Conservation (phyloP, 1,140 invertebrate species). For the Lycorma delicatula region DNA sequence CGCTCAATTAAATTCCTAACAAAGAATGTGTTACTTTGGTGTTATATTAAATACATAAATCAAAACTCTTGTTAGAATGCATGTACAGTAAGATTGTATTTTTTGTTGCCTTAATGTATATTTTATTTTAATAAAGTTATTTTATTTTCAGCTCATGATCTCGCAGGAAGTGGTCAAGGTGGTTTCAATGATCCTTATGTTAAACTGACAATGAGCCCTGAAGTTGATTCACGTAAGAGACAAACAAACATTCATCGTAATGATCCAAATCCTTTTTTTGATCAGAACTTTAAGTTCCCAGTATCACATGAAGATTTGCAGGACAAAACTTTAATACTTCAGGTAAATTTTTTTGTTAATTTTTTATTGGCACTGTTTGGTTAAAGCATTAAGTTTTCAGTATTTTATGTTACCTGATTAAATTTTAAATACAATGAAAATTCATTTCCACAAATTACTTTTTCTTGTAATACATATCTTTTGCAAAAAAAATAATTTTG, state of each 20-base stretch:
- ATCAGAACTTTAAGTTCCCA: slow-evolving; percentile 79
- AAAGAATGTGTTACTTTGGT: too few relatives aligned
- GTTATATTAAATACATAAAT: too few relatives aligned
- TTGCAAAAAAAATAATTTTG: too few relatives aligned
- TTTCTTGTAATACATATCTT: neutral
- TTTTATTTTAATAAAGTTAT: too few relatives aligned
- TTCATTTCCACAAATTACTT: neutral
- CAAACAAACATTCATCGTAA: slow-evolving; percentile 71
- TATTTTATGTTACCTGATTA: neutral
- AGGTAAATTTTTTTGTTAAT: slow-evolving; percentile 37
- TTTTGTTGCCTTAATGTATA: too few relatives aligned
- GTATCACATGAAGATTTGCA: slow-evolving; percentile 69
- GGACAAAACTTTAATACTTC: slow-evolving; percentile 62
- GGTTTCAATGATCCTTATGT: slow-evolving; percentile 85
- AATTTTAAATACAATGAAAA: neutral
- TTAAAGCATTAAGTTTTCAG: neutral
- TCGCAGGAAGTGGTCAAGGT: slow-evolving; percentile 68
- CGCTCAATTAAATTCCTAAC: too few relatives aligned
- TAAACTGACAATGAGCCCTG: slow-evolving; percentile 60
- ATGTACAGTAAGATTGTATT: too few relatives aligned
- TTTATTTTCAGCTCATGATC: slow-evolving; percentile 60
- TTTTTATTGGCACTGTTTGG: neutral
- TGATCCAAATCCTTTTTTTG: slow-evolving; percentile 68
- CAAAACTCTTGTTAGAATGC: too few relatives aligned
- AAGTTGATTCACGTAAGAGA: slow-evolving; percentile 72